Conservation (phyloP, 2,113 vertebrate genomes). For the Pelobates fuscus region DNA sequence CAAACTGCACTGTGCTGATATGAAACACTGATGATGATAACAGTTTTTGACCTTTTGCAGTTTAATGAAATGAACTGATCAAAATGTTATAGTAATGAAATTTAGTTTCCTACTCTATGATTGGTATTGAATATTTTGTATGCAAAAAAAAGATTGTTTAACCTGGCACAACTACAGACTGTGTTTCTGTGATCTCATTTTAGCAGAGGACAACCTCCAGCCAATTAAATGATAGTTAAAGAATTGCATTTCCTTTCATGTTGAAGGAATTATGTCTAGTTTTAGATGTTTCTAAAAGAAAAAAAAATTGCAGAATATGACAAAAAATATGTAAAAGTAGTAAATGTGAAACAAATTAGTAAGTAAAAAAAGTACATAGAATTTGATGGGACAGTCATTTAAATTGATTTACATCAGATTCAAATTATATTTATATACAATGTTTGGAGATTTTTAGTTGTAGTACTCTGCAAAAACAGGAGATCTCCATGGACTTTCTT, state of each 20-base stretch:
- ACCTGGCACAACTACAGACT: not conserved
- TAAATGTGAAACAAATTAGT: too few relatives aligned
- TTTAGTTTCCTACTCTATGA: slow-evolving; percentile 17
- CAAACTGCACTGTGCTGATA: slow-evolving; percentile 24
- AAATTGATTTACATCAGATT: too few relatives aligned
- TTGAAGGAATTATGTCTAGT: too few relatives aligned
- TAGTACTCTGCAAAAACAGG: too few relatives aligned
- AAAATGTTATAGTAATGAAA: slow-evolving; percentile 8
- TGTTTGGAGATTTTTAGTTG: too few relatives aligned
- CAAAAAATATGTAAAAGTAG: too few relatives aligned
- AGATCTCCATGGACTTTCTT: too few relatives aligned
- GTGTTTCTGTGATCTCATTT: not conserved
- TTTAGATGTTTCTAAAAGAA: too few relatives aligned
- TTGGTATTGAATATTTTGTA: slow-evolving; percentile 15
- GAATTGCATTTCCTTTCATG: not conserved
- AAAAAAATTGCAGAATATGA: too few relatives aligned
- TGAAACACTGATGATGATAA: slow-evolving; percentile 23
- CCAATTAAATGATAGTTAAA: not conserved
- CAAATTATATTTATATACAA: too few relatives aligned
- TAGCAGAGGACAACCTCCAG: not conserved
- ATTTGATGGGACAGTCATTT: too few relatives aligned
- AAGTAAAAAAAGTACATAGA: too few relatives aligned
- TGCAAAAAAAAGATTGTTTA: slow-evolving; percentile 20
- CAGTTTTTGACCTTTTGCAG: slow-evolving; percentile 12
- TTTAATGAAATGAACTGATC: slow-evolving; percentile 18